These are phyloP conservation scores for Cirrhinus mrigala DNA, from an alignment of 2,797 vertebrate genomes.

Conservation along the genomic window DNA sequence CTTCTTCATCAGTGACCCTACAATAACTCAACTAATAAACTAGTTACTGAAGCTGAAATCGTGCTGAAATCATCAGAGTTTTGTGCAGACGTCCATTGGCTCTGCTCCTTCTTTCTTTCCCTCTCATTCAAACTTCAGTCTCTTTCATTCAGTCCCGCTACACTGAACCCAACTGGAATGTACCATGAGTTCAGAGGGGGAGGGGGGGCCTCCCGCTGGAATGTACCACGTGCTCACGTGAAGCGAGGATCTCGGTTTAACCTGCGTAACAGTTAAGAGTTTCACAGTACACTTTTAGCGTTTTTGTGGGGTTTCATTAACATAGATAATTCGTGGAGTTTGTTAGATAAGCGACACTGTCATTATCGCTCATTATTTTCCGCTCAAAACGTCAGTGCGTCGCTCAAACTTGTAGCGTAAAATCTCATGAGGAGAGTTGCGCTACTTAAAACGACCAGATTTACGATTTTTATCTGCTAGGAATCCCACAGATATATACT, in stretches of 20 bases:
- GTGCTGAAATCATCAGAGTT: neutral
- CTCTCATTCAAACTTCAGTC: constrained; percentile 50
- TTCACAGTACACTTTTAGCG: neutral
- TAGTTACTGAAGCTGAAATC: neutral
- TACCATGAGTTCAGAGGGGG: neutral
- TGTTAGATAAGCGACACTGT: neutral
- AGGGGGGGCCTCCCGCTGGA: constrained; percentile 35
- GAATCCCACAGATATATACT: neutral
- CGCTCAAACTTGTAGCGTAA: too few relatives aligned
- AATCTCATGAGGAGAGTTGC: neutral
- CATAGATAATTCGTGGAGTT: neutral
- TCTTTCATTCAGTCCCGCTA: constrained; percentile 57
- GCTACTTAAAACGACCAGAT: neutral
- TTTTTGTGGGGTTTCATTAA: neutral
- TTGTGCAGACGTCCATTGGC: neutral
- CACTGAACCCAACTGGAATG: neutral
- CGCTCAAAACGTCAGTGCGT: too few relatives aligned
- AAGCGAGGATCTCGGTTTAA: neutral
- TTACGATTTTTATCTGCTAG: neutral
- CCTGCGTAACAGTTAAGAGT: neutral
- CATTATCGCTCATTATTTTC: neutral
- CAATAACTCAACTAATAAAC: neutral
- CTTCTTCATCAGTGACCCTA: neutral
- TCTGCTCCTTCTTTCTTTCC: constrained; percentile 39
- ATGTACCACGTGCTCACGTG: constrained; percentile 57